A percentile compares a stretch with the other conserved stretches of the same genome.
phyloP scores from a whole-genome alignment of 2,113 vertebrate genomes.

The Ceyx cyanopectus region DNA sequence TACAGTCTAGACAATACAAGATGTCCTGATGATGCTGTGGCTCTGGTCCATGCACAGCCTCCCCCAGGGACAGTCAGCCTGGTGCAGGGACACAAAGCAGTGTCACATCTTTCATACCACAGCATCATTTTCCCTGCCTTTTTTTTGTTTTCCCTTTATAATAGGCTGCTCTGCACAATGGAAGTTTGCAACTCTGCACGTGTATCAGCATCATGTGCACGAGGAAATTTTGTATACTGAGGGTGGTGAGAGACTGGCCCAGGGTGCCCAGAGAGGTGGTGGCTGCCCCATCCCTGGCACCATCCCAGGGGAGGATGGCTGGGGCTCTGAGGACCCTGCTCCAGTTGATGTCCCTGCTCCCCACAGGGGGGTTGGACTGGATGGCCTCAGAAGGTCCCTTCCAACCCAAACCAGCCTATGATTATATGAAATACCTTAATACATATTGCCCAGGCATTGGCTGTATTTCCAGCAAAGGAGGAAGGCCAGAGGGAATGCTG shows the following conservation, averaged over 20 bases:
- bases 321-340: not conserved
- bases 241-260: not conserved
- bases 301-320: not conserved
- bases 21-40: not conserved
- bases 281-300: not conserved
- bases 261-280: not conserved
- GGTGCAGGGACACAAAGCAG: not conserved
- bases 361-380: not conserved
- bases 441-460: not conserved
- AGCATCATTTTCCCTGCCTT: not conserved
- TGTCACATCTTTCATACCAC: not conserved
- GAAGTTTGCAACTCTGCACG: too few relatives aligned
- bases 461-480: not conserved
- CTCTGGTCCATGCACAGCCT: not conserved
- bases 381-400: not conserved
- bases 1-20: not conserved
- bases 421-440: not conserved
- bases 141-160: not conserved
- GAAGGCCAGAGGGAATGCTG: not conserved
- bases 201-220: rapidly evolving
- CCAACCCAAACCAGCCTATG: not conserved
- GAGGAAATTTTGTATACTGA: not conserved
- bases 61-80: not conserved
- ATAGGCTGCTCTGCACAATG: rapidly evolving
- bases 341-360: not conserved